These are phyloP conservation scores for Meteorus cinctellus DNA, from an alignment of 2,888 invertebrate genomes.

Conservation along the genomic window DNA sequence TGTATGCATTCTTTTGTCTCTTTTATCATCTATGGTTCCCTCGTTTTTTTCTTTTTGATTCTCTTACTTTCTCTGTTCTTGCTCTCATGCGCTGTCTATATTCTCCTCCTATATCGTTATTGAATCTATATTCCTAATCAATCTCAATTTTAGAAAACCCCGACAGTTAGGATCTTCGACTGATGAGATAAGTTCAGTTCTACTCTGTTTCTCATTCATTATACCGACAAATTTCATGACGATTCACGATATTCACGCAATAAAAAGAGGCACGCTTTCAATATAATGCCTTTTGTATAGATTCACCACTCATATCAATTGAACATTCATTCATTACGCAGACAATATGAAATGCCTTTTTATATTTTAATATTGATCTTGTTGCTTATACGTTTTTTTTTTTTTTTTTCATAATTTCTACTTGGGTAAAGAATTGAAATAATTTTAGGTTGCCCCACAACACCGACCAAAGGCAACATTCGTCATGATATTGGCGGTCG, in stretches of 20 bases:
- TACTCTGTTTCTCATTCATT: conserved; percentile 45
- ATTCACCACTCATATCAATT: conserved; percentile 39
- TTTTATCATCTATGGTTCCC: not conserved
- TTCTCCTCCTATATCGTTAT: not conserved
- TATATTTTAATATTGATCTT: not conserved
- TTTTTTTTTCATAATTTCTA: not conserved
- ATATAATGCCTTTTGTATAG: conserved; percentile 24
- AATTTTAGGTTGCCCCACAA: conserved; percentile 79
- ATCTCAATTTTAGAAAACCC: conserved; percentile 52
- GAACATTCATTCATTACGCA: not conserved
- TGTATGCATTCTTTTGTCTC: not conserved
- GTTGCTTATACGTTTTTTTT: not conserved
- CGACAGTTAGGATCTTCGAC: conserved; percentile 59
- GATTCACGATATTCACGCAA: conserved; percentile 4
- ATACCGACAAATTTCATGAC: conserved; percentile 35
- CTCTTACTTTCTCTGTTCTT: not conserved
- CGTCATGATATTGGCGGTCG: conserved; percentile 64
- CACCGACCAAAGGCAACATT: conserved; percentile 73
- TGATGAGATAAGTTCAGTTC: conserved; percentile 64
- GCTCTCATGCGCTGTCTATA: not conserved
- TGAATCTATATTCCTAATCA: conserved; percentile 37
- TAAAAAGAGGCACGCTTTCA: conserved; percentile 29
- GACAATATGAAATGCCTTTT: not conserved
- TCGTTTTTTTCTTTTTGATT: not conserved
- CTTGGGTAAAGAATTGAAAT: conserved; percentile 46